Evolutionary conservation across 2,113 vertebrate genomes (phyloP), one percentile per base, ranked within the genome.

Genomic region (Entosphenus tridentatus): DNA sequence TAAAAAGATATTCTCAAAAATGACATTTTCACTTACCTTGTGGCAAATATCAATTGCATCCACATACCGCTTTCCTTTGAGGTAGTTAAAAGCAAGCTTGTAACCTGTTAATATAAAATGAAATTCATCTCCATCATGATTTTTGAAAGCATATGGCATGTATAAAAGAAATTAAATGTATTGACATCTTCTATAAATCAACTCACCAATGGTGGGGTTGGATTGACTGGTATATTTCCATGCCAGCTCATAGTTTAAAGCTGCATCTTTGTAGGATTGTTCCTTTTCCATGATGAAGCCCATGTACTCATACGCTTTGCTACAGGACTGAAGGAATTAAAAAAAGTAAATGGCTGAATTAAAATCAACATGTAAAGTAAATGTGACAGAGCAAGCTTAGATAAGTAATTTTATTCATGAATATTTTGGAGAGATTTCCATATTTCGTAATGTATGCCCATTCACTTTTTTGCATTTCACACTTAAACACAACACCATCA

Each of bases 271-370:
- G 74, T 92, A 96, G 0, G 89, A 81, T 76, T 92, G 89, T 67
- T 96, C 93, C 72, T 96, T 98, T 77, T 98, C 93, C 90, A 95
- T 92, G 71, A 98, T 91, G 74, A 95, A 96, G 56, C 93, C 93
- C 80, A 86, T 84, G 75, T 96, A 98, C 78, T 98, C 90, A 71
- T 95, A 93, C 55, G 89, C 90, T 79, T 98, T 96, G 79, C 86
- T 91, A 79, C 90, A 92, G 5, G 93, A 95, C 93, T 96, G 58
- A 72, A 70, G 72, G 74, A 75, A 80, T 17, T 10, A 76, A 80
- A 62, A 39, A 69, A 69, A 57, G 57, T 57, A 62, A 57, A 69
- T 17, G 39, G 39, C 39, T 39, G 39, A 39, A 39, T 39, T 39
- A 39, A 39, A 39, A 39, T 39, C 39, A 39, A 39, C 1, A 39